Conservation (phyloP, 1,140 invertebrate species). For the Nasonia vitripennis region DNA sequence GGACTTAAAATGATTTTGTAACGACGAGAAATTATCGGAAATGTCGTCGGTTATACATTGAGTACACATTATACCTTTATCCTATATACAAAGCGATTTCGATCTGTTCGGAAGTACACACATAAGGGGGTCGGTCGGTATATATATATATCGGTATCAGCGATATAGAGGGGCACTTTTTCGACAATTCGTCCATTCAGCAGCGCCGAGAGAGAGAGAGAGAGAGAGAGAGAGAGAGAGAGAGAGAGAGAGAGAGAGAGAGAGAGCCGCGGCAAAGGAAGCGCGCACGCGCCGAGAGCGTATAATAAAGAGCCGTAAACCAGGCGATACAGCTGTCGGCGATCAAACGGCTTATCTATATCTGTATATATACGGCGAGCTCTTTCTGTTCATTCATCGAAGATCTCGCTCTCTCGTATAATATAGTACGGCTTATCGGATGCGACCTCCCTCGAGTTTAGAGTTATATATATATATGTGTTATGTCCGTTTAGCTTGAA, state of each 20-base stretch:
- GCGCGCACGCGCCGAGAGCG: conserved; percentile 26
- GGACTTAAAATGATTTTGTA: too few relatives aligned
- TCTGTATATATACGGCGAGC: conserved; percentile 5
- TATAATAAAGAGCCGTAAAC: conserved; percentile 65
- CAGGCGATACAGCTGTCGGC: conserved; percentile 63
- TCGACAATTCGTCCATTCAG: conserved; percentile 64
- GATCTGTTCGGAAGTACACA: conserved; percentile 31
- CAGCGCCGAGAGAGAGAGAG: background rate
- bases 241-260: too few relatives aligned
- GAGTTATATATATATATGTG: background rate
- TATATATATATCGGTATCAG: conserved; percentile 54
- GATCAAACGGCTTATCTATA: conserved; percentile 60
- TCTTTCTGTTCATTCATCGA: conserved; percentile 63
- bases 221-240: too few relatives aligned
- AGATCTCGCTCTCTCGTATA: conserved; percentile 28
- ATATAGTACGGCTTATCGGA: conserved; percentile 10
- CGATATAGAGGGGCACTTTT: conserved; percentile 35
- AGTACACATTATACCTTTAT: conserved; percentile 10
- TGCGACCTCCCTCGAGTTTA: background rate
- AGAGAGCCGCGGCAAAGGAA: background rate
- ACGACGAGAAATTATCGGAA: background rate
- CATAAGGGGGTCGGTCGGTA: too few relatives aligned
- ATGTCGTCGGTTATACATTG: background rate
- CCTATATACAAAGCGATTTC: background rate
- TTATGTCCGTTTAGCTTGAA: background rate